These are phyloP conservation scores for Pteropus alecto DNA, from an alignment of 2,113 vertebrate genomes.

Conservation along the genomic window DNA sequence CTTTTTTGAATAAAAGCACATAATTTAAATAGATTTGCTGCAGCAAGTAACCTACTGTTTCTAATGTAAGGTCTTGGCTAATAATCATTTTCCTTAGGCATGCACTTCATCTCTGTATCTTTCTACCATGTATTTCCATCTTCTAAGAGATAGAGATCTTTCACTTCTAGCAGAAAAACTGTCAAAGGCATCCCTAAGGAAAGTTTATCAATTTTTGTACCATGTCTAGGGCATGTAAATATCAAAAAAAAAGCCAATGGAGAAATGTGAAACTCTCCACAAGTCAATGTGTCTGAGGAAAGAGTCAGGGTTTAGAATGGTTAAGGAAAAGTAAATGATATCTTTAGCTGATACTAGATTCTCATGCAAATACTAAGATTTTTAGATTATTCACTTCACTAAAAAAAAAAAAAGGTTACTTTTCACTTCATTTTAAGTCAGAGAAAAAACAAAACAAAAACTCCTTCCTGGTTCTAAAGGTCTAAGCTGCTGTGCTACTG, in stretches of 20 bases:
- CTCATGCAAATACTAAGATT: background rate
- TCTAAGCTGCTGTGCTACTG: background rate
- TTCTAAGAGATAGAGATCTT: background rate
- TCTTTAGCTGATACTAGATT: background rate
- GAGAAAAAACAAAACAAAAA: background rate
- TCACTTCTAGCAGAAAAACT: background rate
- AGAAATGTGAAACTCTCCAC: background rate
- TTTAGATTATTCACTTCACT: constrained; percentile 8
- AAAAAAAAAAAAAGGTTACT: background rate
- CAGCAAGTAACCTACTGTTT: constrained; percentile 20
- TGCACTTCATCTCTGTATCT: background rate
- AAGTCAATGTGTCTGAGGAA: background rate
- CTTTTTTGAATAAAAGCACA: background rate
- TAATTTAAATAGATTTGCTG: constrained; percentile 35
- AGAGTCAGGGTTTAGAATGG: background rate
- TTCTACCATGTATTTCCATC: background rate
- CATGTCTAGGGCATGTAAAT: background rate
- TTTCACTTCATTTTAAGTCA: background rate
- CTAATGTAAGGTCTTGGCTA: background rate
- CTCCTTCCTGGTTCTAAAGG: background rate
- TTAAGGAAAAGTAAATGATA: background rate
- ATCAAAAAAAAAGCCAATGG: background rate
- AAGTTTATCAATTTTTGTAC: background rate
- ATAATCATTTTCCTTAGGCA: background rate
- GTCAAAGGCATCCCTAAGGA: background rate